Evolutionary conservation across 2,797 vertebrate genomes (phyloP).

Genomic region (Sebastes reedi): DNA sequence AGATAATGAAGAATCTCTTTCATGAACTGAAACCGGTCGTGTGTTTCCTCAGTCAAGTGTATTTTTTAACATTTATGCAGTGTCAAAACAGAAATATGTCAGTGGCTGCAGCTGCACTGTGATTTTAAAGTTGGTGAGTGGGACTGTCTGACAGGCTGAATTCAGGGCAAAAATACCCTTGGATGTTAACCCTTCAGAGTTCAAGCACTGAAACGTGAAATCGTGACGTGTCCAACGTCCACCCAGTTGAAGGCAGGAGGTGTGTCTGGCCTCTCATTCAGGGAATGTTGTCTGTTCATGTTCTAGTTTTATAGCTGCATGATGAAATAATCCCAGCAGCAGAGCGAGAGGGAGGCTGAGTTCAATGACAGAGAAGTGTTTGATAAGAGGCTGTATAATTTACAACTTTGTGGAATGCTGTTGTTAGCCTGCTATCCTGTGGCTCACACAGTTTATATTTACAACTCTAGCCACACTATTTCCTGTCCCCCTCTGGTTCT

Average conservation of each 20-base stretch:
- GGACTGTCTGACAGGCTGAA: background rate
- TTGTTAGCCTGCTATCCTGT: background rate
- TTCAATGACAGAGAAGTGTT: background rate
- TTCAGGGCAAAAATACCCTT: background rate
- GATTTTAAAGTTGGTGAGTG: background rate
- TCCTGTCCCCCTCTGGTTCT: background rate
- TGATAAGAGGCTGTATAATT: constrained; percentile 4
- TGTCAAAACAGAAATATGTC: background rate
- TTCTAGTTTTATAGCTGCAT: background rate
- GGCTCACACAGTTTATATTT: background rate
- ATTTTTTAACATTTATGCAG: background rate
- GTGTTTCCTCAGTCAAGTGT: background rate
- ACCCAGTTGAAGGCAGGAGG: background rate
- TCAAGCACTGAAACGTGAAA: background rate
- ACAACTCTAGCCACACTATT: too few species aligned
- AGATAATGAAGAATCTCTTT: constrained; percentile 1
- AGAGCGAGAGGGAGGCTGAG: background rate
- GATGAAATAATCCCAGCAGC: background rate
- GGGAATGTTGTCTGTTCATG: background rate
- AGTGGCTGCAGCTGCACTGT: background rate
- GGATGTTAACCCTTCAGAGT: background rate
- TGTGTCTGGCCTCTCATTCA: background rate
- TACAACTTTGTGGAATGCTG: background rate
- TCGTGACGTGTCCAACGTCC: background rate
- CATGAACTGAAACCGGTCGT: background rate